Conservation (phyloP, 1,140 invertebrate genomes). For the Rhyacophila brunnea region DNA sequence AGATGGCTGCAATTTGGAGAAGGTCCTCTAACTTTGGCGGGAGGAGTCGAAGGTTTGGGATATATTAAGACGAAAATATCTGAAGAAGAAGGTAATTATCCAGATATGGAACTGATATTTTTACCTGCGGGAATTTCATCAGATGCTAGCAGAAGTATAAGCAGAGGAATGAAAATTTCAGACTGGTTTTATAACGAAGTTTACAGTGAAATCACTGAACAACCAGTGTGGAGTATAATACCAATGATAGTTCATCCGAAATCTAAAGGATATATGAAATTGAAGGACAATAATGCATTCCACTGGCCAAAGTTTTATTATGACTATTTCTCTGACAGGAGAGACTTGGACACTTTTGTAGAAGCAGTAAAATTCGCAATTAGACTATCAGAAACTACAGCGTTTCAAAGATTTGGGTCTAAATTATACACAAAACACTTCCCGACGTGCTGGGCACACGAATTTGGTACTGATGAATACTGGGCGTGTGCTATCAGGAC, state of each 20-base stretch:
- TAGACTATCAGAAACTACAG: constrained; percentile 37
- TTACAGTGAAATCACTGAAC: constrained; percentile 52
- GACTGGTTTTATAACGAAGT: constrained; percentile 59
- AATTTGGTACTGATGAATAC: constrained; percentile 53
- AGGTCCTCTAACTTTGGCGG: constrained; percentile 53
- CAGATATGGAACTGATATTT: constrained; percentile 66
- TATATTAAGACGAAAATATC: constrained; percentile 61
- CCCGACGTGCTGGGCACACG: constrained; percentile 49
- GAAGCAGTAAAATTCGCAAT: constrained; percentile 42
- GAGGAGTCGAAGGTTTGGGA: constrained; percentile 56
- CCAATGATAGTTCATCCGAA: constrained; percentile 65
- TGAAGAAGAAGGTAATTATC: constrained; percentile 53
- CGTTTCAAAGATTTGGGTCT: constrained; percentile 43
- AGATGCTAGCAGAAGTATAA: constrained; percentile 62
- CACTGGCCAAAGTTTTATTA: constrained; percentile 46
- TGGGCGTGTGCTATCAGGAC: constrained; percentile 51
- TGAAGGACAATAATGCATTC: constrained; percentile 70
- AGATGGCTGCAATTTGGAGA: constrained; percentile 47
- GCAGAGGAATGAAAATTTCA: constrained; percentile 57
- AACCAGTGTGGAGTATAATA: constrained; percentile 45
- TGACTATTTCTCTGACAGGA: constrained; percentile 35
- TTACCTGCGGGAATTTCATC: constrained; percentile 57
- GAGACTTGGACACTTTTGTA: constrained; percentile 45
- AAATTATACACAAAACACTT: constrained; percentile 45
- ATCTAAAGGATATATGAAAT: constrained; percentile 66